Conservation (phyloP, 2,888 invertebrate species). For the Sycophila texana region DNA sequence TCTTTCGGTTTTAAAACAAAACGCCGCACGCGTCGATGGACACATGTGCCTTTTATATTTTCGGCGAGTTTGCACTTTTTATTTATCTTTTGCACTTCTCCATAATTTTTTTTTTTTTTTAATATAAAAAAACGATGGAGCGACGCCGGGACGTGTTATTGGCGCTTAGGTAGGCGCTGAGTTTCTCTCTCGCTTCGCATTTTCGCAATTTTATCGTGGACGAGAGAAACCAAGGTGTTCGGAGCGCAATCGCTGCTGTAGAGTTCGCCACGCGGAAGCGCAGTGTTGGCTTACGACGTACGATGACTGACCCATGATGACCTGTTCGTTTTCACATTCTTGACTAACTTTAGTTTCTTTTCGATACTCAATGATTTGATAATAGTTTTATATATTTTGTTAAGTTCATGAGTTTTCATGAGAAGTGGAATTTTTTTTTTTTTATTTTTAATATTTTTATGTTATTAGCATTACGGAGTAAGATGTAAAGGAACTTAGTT, state of each 20-base stretch:
- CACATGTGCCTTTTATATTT: slow-evolving; percentile 18
- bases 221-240: neutral
- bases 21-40: slow-evolving; percentile 51
- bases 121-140: slow-evolving; percentile 28
- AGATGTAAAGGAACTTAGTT: slow-evolving; percentile 18
- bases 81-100: slow-evolving; percentile 36
- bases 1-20: slow-evolving; percentile 27
- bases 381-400: too few species aligned
- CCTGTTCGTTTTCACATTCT: neutral
- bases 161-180: slow-evolving; percentile 51
- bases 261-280: slow-evolving; percentile 36
- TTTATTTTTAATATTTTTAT: neutral
- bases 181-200: slow-evolving; percentile 48
- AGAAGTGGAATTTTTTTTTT: slow-evolving; percentile 10
- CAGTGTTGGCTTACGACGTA: slow-evolving; percentile 7
- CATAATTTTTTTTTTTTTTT: slow-evolving; percentile 3
- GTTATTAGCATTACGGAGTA: slow-evolving; percentile 20
- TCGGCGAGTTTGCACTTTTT: slow-evolving; percentile 2
- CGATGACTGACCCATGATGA: slow-evolving; percentile 34
- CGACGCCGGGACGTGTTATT: slow-evolving; percentile 48
- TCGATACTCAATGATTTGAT: neutral
- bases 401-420: too few species aligned
- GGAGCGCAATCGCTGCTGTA: slow-evolving; percentile 39
- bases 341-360: neutral
- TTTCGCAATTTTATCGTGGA: slow-evolving; percentile 38